A percentile compares a stretch with the other conserved stretches of the same genome.
phyloP scores from a whole-genome alignment of 2,888 invertebrate species.

The Copidosoma aretas region DNA sequence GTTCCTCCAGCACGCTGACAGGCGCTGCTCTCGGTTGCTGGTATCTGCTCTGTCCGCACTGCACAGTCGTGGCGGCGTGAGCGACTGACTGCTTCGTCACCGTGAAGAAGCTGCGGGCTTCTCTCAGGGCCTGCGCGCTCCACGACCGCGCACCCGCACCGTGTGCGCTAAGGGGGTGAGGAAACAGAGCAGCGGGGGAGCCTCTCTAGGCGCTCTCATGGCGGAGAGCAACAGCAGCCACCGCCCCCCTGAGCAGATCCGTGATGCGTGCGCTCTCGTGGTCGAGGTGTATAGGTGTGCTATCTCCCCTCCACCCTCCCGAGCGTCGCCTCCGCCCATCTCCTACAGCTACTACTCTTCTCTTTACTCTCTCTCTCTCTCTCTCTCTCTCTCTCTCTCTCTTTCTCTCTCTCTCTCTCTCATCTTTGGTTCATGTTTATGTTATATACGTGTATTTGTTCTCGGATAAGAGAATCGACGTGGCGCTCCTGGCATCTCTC shows the following conservation, averaged over 20 bases:
- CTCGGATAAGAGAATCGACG: no score
- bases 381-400: no score
- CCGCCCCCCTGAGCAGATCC: no score
- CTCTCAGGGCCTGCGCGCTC: constrained; percentile 25
- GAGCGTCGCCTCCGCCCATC: not conserved
- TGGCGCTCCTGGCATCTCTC: constrained; percentile 2
- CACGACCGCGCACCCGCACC: constrained; percentile 38
- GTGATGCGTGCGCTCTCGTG: no score
- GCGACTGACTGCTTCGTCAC: constrained; percentile 16
- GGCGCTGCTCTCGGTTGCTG: no score
- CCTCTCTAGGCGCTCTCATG: no score
- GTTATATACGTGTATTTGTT: not conserved
- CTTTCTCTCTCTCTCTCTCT: not conserved
- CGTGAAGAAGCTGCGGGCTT: constrained; percentile 20
- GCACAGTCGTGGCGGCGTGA: constrained; percentile 13
- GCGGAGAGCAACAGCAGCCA: no score
- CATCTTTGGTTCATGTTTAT: not conserved
- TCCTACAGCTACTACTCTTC: not conserved
- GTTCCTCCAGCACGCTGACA: no score
- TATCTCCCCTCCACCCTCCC: no score
- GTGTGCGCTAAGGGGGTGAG: not conserved
- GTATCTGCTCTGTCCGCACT: no score
- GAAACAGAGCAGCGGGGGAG: not conserved
- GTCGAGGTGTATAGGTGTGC: no score
- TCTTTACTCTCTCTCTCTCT: not conserved